Conservation (phyloP, 2,113 vertebrate species). For the Petrocephalus microphthalmus region DNA sequence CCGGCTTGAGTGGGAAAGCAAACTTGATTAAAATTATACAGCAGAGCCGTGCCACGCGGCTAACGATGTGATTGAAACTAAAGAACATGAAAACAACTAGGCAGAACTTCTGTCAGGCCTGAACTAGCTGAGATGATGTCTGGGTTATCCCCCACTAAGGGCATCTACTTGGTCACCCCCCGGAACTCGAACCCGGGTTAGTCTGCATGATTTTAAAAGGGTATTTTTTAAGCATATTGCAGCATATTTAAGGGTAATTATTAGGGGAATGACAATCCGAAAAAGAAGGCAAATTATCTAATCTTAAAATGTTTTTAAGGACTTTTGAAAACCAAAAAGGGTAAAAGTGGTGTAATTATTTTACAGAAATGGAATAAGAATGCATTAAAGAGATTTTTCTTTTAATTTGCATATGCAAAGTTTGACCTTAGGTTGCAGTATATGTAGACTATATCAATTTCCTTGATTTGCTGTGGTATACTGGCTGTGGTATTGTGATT, state of each 20-base stretch:
- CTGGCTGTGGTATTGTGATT: neutral
- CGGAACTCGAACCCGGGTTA: neutral
- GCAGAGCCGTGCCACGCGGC: conserved; percentile 6
- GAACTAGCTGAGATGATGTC: too few relatives aligned
- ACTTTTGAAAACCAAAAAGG: neutral
- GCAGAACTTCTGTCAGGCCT: neutral
- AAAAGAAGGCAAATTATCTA: neutral
- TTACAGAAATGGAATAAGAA: neutral
- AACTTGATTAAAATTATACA: conserved; percentile 37
- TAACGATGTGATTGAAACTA: conserved; percentile 27
- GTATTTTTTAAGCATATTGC: neutral
- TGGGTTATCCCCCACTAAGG: neutral
- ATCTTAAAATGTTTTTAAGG: neutral
- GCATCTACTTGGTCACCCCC: neutral
- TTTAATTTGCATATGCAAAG: neutral
- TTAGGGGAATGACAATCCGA: neutral
- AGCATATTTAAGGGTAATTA: neutral
- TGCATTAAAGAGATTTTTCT: neutral
- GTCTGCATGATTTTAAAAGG: neutral
- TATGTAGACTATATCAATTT: neutral
- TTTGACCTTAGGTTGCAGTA: neutral
- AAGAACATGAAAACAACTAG: neutral
- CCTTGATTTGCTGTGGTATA: neutral
- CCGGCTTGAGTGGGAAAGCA: conserved; percentile 8
- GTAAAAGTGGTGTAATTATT: neutral